Conservation (phyloP, 2,113 vertebrate species). For the Dryoscopus gambensis region DNA sequence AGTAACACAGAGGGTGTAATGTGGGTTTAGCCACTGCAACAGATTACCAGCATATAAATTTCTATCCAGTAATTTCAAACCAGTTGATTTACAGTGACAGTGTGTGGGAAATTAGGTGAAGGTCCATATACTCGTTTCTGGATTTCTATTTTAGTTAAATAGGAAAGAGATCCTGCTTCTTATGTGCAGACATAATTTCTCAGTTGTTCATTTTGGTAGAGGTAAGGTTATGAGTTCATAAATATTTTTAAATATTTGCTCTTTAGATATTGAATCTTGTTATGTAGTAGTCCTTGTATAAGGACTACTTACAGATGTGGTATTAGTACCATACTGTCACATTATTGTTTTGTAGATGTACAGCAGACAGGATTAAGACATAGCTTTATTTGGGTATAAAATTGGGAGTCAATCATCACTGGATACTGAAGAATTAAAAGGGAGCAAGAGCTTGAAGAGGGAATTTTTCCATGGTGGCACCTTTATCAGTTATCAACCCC, state of each 20-base stretch:
- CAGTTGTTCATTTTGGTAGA: background rate
- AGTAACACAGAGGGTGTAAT: too few relatives aligned
- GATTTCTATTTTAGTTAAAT: background rate
- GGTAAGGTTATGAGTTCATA: background rate
- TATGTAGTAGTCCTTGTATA: too few relatives aligned
- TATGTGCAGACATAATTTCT: background rate
- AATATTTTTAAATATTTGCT: background rate
- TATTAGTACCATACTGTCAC: background rate
- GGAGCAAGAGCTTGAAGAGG: background rate
- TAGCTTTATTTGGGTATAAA: background rate
- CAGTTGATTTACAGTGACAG: background rate
- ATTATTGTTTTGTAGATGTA: background rate
- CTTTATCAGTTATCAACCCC: background rate
- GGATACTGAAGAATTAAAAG: background rate
- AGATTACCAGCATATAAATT: background rate
- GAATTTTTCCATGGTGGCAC: background rate
- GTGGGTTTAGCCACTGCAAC: too few relatives aligned
- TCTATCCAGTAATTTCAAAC: background rate
- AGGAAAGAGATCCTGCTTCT: background rate
- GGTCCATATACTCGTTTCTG: background rate
- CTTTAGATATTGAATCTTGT: background rate
- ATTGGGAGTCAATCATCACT: background rate
- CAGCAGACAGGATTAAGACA: background rate
- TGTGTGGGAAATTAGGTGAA: background rate
- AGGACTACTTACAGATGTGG: background rate